Percentiles rank a stretch among this genome's conserved stretches.
Evolutionary conservation across 2,797 vertebrate genomes (phyloP).

Genomic region (Acanthornis magna): DNA sequence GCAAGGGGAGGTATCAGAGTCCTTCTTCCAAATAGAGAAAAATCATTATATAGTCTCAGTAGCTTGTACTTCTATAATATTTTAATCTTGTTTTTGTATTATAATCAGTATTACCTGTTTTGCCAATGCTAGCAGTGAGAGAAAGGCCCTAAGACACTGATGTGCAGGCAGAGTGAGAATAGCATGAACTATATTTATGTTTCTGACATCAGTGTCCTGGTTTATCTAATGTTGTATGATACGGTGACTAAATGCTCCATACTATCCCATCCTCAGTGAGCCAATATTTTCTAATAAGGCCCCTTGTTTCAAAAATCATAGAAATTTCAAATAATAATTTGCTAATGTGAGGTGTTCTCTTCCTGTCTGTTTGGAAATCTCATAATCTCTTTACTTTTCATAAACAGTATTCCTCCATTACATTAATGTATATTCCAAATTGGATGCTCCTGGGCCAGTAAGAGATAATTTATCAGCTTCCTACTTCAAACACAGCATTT

Average conservation of each 20-base stretch:
- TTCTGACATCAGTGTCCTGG: slow-evolving; percentile 11
- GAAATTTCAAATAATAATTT: neutral
- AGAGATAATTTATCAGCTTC: neutral
- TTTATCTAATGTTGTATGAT: slow-evolving; percentile 11
- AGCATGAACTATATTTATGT: neutral
- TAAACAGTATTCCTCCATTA: neutral
- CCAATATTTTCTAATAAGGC: neutral
- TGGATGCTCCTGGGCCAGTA: neutral
- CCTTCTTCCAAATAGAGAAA: neutral
- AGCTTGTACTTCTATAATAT: neutral
- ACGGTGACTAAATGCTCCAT: neutral
- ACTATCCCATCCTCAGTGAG: neutral
- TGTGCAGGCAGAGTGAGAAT: neutral
- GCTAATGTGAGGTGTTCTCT: neutral
- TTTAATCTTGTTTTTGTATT: neutral
- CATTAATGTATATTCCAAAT: neutral
- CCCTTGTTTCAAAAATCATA: neutral
- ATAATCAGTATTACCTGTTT: neutral
- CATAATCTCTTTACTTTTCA: neutral
- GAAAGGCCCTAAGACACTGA: neutral
- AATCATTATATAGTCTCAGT: neutral
- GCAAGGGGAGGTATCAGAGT: neutral
- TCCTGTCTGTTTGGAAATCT: neutral
- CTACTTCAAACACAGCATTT: neutral
- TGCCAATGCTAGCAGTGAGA: neutral